These are phyloP conservation scores for Thripadectes ignobilis DNA, from an alignment of 2,797 vertebrate species.

Conservation along the genomic window DNA sequence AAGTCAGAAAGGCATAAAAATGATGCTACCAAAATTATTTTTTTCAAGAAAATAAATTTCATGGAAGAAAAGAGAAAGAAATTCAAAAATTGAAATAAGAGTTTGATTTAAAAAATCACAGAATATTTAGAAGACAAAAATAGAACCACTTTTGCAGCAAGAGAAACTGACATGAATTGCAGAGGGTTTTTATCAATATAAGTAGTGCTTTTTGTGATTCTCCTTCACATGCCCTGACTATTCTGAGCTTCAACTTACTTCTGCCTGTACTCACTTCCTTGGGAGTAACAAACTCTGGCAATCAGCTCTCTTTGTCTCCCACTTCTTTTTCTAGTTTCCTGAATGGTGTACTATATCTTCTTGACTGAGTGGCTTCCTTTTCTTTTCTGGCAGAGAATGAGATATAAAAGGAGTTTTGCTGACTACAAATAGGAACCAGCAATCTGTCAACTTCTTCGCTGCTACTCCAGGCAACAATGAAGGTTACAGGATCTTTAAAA, in stretches of 20 bases:
- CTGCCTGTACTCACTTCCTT: neutral
- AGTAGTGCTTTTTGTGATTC: neutral
- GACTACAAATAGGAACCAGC: slow-evolving; percentile 16
- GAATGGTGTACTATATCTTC: slow-evolving; percentile 11
- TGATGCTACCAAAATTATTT: neutral
- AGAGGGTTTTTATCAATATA: neutral
- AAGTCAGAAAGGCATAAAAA: neutral
- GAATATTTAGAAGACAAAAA: slow-evolving; percentile 19
- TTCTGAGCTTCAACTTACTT: slow-evolving; percentile 4
- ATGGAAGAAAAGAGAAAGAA: neutral
- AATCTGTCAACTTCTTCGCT: slow-evolving; percentile 17
- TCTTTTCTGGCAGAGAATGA: slow-evolving; percentile 22
- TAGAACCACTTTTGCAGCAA: neutral
- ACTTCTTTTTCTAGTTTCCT: slow-evolving; percentile 9
- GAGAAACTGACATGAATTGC: neutral
- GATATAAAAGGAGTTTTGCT: slow-evolving; percentile 21
- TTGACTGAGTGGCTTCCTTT: slow-evolving; percentile 29
- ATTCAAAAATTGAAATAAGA: neutral
- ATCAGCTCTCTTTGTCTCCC: slow-evolving; percentile 47
- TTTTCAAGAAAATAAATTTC: neutral
- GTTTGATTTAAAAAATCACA: neutral
- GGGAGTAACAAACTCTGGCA: neutral
- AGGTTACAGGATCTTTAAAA: slow-evolving; percentile 19
- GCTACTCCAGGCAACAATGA: neutral
- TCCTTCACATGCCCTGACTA: neutral